Base-by-base conservation (phyloP, 2,888 invertebrate genomes). In the Rotaria sp. region DNA sequence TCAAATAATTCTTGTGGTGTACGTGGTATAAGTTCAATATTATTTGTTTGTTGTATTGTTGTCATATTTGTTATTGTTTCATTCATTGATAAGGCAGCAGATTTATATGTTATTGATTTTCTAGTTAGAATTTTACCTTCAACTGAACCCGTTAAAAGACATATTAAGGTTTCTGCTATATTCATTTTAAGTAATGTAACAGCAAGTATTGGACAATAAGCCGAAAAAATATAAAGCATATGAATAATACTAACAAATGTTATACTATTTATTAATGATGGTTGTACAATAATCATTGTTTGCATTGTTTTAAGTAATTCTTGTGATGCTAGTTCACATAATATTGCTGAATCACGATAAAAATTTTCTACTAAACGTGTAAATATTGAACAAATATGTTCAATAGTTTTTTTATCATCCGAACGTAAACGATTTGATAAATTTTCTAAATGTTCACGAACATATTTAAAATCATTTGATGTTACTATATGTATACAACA, bases 361-460 rank as follows among this genome's bases (percentile, higher is more conserved):
- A 96, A 96, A 91, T 96, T 96, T 90, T 99, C 98, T 84, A 98
- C 96, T 84, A 99, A 93, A 13, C 98, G 94, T 87, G 96, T 96
- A 92, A 98, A 97, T 38, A 97, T 96, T 88, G 96, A 93, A 90
- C 98, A 98, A n/a, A 97, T 96, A 90, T 96, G 96, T 90, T 99
- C 99, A 75, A 98, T 96, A 87, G 96, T 96, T 90, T 97, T 97
- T 91, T 98, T 98, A 92, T 99, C 99, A 92, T 96, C 94, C 90
- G 88, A 87, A 30, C 92, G 92, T n/a, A 93, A 90, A 86, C 93
- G 90, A 45, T 91, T 94, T 84, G 96, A 96, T 85, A 98, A 92
- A 85, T 96, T 92, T 26, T 95, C 93, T 88, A 98, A 92, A 38
- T 96, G 96, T 88, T 96, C 96, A 87, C 94, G 93, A 48, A 97